Evolutionary conservation across 2,113 vertebrate genomes (phyloP).

Genomic region (Chlamydotis undulata): DNA sequence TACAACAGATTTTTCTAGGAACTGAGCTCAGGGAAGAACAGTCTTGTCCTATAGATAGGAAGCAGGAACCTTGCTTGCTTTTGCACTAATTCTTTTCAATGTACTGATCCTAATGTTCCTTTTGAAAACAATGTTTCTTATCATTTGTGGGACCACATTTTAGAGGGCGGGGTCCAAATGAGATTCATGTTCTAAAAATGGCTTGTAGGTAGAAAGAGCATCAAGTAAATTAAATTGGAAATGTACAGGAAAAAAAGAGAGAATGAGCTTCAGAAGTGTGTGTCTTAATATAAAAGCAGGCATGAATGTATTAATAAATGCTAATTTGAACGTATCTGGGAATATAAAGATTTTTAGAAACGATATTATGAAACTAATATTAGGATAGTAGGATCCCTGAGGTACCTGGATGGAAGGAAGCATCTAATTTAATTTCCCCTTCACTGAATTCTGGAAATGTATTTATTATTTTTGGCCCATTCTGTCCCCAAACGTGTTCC

Average conservation of each 20-base stretch:
- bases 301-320: not conserved
- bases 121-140: not conserved
- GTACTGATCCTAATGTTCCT: not conserved
- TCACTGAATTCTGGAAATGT: not conserved
- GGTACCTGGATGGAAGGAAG: not conserved
- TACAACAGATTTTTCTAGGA: not conserved
- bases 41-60: not conserved
- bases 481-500: not conserved
- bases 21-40: not conserved
- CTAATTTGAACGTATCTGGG: not conserved
- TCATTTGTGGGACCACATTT: not conserved
- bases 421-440: not conserved
- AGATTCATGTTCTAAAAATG: not conserved
- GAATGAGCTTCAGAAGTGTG: not conserved
- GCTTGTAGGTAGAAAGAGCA: not conserved
- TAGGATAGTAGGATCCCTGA: not conserved
- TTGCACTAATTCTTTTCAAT: not conserved
- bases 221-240: not conserved
- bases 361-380: not conserved
- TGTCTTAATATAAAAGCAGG: not conserved
- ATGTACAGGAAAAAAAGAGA: not conserved
- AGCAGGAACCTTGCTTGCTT: not conserved
- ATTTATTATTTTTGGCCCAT: not conserved
- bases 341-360: not conserved
- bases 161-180: not conserved